Base-by-base conservation (phyloP, 2,888 invertebrate genomes). In the Tortricodes alternella region DNA sequence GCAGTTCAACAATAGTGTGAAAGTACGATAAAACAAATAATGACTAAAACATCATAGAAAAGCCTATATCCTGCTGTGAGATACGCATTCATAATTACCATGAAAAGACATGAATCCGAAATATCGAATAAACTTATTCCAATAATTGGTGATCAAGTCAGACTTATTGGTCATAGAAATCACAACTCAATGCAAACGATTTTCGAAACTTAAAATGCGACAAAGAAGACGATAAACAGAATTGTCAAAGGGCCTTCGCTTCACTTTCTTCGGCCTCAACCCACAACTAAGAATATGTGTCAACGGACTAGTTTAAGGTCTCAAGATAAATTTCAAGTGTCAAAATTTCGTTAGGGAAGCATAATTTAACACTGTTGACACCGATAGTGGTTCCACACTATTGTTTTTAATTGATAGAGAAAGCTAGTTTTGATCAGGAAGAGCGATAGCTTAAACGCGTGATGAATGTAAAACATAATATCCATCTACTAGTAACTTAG, bases 151-250 rank as follows among this genome's bases (percentile, higher is more conserved):
- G 60, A 65, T 68, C 62, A 59, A 71, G 62, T 65, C 62, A 62
- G 63, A 63, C 67, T 68, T 72, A 70, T 68, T 61, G 65, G 63
- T 59, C 59, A 68, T 63, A 62, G 57, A 64, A 64, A 74, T 74
- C 71, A 64, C 75, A 78, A 76, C 69, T 67, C 74, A 73, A 77
- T 75, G 70, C 71, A 73, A 80, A 80, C 73, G 74, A 70, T 65
- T 73, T 78, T 76, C 63, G 68, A 76, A 78, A 74, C 68, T 71
- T 70, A 67, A 63, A 71, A 73, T 64, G 62, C 61, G 63, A 62
- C 68, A 75, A 76, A 75, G 77, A 76, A 73, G 77, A 65, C 58
- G 43, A 60, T 56, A 65, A 71, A 77, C 80, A 72, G 74, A 70
- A 74, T 73, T 70, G 64, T 66, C 59, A 67, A 64, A 68, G 50